A percentile compares a stretch with the other conserved stretches of the same genome.
These are phyloP conservation scores for Bubo blakistoni DNA, from an alignment of 2,113 vertebrate genomes.

Conservation along the genomic window DNA sequence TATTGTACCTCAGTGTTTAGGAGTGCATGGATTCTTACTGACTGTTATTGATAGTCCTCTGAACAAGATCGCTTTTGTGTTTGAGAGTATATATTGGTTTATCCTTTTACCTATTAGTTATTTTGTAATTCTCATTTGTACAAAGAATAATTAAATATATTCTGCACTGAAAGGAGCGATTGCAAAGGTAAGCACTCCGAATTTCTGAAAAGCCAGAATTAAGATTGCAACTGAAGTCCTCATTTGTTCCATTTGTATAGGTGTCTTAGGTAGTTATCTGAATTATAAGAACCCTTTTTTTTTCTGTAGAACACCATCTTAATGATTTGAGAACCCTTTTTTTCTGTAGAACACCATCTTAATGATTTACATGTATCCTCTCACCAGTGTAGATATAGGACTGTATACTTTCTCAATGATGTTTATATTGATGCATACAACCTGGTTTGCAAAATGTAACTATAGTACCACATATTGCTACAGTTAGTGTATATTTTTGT, in stretches of 20 bases:
- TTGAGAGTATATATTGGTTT: neutral
- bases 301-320: neutral
- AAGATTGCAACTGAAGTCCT: neutral
- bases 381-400: neutral
- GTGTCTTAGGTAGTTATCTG: neutral
- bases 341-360: neutral
- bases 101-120: neutral
- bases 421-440: neutral
- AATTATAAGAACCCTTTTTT: neutral
- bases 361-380: neutral
- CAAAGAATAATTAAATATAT: neutral
- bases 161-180: fast-evolving
- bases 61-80: neutral
- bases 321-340: neutral
- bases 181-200: neutral
- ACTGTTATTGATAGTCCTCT: neutral
- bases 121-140: neutral
- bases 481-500: neutral
- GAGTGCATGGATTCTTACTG: neutral
- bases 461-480: neutral
- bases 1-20: neutral
- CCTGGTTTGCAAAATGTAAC: neutral
- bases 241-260: neutral
- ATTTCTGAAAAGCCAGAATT: neutral
- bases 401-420: neutral